Evolutionary conservation across 2,113 vertebrate genomes (phyloP).

Genomic region (Oreocharis arfaki): DNA sequence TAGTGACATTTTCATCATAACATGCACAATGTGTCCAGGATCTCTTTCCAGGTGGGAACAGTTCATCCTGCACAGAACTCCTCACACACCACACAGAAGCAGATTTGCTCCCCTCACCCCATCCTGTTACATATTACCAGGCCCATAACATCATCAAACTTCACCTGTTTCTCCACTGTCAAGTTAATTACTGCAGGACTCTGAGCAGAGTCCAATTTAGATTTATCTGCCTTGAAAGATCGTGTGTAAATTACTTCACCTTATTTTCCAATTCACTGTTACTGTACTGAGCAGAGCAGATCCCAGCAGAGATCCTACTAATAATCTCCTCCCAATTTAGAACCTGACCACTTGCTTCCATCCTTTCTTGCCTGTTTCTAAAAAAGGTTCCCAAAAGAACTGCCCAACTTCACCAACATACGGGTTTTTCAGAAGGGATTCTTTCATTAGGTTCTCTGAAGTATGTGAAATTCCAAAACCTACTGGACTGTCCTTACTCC

Average conservation of each 20-base stretch:
- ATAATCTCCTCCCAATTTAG: not conserved
- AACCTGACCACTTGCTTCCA: not conserved
- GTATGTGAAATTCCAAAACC: not conserved
- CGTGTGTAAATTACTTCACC: not conserved
- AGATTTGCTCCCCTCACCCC: not conserved
- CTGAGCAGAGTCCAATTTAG: not conserved
- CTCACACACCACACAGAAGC: not conserved
- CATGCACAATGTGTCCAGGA: not conserved
- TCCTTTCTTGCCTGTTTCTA: not conserved
- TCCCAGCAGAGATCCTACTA: not conserved
- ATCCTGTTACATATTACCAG: not conserved
- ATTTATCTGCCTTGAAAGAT: not conserved
- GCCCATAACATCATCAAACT: not conserved
- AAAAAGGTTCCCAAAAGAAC: not conserved
- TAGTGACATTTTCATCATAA: not conserved
- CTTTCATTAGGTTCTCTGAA: not conserved
- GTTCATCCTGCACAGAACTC: not conserved
- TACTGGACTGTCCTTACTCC: not conserved
- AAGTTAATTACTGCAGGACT: not conserved
- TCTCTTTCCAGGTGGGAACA: not conserved
- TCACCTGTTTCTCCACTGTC: not conserved
- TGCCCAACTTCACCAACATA: not conserved
- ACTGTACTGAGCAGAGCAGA: rapidly evolving
- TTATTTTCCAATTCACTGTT: not conserved
- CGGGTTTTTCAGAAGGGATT: not conserved